Percentiles rank a stretch among this genome's conserved stretches.
Evolutionary conservation across 2,113 vertebrate species (phyloP).

Genomic region (Corythornis madagascariensis): DNA sequence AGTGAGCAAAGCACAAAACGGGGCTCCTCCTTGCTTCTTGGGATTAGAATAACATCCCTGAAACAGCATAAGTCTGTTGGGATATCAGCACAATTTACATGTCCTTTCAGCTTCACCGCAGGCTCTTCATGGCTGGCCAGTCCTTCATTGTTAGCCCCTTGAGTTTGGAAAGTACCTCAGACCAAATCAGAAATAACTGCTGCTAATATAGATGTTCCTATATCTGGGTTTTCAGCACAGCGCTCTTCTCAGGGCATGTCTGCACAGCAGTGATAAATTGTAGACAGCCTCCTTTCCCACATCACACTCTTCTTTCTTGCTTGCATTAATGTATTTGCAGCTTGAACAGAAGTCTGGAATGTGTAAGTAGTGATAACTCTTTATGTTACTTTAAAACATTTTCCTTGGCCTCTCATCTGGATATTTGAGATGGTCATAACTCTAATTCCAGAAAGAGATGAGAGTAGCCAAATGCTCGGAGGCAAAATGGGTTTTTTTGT

Average conservation of each 20-base stretch:
- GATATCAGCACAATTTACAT: slow-evolving; percentile 62
- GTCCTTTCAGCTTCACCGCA: slow-evolving; percentile 62
- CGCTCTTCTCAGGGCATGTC: slow-evolving; percentile 66
- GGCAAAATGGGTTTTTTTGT: neutral
- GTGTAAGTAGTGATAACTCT: slow-evolving; percentile 67
- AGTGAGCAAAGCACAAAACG: slow-evolving; percentile 23
- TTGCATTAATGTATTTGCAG: slow-evolving; percentile 64
- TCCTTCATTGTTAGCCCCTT: slow-evolving; percentile 55
- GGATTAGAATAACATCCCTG: slow-evolving; percentile 55
- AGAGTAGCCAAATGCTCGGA: slow-evolving; percentile 19
- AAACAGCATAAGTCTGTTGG: slow-evolving; percentile 48
- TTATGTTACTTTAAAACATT: slow-evolving; percentile 59
- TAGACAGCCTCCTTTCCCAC: slow-evolving; percentile 61
- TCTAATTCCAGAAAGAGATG: slow-evolving; percentile 49
- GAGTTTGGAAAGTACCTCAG: slow-evolving; percentile 62
- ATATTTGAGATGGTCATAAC: slow-evolving; percentile 62
- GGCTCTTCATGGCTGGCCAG: slow-evolving; percentile 65
- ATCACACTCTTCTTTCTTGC: slow-evolving; percentile 64
- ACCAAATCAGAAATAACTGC: slow-evolving; percentile 68
- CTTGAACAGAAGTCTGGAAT: slow-evolving; percentile 65
- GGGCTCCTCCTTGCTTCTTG: slow-evolving; percentile 29
- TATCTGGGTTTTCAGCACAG: slow-evolving; percentile 58
- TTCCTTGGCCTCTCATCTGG: slow-evolving; percentile 51
- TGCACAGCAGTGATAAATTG: slow-evolving; percentile 69
- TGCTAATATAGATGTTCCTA: slow-evolving; percentile 62